Conservation (phyloP, 2,888 invertebrate genomes). For the Phyto melanocephala region DNA sequence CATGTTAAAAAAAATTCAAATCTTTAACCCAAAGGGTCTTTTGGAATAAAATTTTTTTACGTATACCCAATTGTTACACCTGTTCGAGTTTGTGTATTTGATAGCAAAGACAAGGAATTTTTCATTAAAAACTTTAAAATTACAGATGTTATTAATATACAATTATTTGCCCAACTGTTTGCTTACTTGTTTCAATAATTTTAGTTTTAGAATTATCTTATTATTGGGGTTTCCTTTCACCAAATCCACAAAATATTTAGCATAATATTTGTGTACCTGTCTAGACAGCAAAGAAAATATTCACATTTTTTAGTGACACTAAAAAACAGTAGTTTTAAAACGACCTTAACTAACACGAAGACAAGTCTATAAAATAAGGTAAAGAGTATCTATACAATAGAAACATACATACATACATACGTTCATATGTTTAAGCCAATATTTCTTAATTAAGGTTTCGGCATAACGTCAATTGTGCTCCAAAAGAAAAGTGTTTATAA, state of each 20-base stretch:
- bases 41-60: no score
- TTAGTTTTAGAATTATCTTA: no score
- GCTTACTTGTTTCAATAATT: no score
- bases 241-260: not conserved
- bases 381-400: not conserved
- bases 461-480: constrained; percentile 40
- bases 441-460: constrained; percentile 46
- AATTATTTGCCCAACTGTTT: no score
- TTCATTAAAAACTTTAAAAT: no score
- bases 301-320: constrained; percentile 19
- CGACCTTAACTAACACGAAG: not conserved
- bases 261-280: constrained; percentile 31
- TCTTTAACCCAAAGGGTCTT: no score
- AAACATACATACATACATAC: not conserved
- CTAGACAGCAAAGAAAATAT: constrained; percentile 43
- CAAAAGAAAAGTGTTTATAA: not conserved
- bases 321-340: not conserved
- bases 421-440: constrained; percentile 25
- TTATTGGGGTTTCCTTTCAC: no score
- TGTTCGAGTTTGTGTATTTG: no score
- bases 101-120: no score
- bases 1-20: no score
- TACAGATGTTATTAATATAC: no score
- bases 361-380: not conserved
- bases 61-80: no score